A percentile compares a stretch with the other conserved stretches of the same genome.
These are phyloP conservation scores for Stigmatopora nigra DNA, from an alignment of 2,113 vertebrate species.

Conservation along the genomic window DNA sequence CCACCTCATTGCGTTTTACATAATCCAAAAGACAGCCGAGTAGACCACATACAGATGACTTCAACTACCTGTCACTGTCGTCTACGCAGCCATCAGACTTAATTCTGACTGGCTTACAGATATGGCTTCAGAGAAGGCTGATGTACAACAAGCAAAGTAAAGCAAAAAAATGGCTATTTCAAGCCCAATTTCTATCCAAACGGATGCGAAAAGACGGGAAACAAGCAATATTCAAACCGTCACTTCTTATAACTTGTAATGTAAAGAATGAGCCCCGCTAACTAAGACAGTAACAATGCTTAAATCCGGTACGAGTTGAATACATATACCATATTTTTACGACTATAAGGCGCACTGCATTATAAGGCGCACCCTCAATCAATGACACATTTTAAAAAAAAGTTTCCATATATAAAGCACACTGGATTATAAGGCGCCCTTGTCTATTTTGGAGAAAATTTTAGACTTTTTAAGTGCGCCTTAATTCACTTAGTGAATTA, in stretches of 20 bases:
- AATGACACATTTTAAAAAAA: too few species aligned
- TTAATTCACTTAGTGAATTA: too few species aligned
- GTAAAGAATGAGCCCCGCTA: constrained; percentile 60
- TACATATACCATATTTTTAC: too few species aligned
- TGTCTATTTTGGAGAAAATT: too few species aligned
- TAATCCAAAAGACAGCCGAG: constrained; percentile 56
- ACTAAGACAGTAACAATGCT: constrained; percentile 71
- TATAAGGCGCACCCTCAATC: too few species aligned
- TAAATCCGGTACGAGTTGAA: constrained; percentile 35
- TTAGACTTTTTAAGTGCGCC: too few species aligned
- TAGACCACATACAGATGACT: constrained; percentile 56
- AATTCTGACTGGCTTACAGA: constrained; percentile 31
- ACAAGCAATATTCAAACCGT: constrained; percentile 49
- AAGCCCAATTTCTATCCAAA: constrained; percentile 19
- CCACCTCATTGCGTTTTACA: constrained; percentile 57
- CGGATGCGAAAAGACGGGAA: constrained; percentile 34
- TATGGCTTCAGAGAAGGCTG: neutral
- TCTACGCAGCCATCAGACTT: constrained; percentile 32
- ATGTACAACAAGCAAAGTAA: constrained; percentile 7
- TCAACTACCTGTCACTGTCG: constrained; percentile 53
- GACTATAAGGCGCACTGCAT: too few species aligned
- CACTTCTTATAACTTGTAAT: constrained; percentile 68
- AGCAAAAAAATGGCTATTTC: neutral
- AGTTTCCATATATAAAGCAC: too few species aligned
- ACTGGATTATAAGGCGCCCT: too few species aligned